Conservation (phyloP, 2,113 vertebrate genomes). For the Pangasianodon hypophthalmus region DNA sequence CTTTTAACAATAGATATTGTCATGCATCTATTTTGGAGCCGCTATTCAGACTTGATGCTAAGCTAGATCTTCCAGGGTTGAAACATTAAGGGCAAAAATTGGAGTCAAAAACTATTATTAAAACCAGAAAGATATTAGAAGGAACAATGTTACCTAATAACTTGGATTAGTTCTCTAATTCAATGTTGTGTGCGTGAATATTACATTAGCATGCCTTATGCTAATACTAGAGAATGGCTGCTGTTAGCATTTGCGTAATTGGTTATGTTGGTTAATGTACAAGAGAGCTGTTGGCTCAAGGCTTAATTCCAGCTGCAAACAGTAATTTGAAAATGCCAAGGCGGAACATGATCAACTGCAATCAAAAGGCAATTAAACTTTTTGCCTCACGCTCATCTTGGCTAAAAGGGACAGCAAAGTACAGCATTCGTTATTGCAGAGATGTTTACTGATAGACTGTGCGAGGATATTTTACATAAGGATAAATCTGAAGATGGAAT, state of each 20-base stretch:
- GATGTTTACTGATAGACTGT: background rate
- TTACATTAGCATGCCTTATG: background rate
- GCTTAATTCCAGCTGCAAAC: constrained; percentile 40
- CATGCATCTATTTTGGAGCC: background rate
- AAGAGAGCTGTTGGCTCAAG: constrained; percentile 33
- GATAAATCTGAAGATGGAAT: background rate
- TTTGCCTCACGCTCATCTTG: constrained; percentile 29
- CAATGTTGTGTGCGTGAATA: constrained; percentile 36
- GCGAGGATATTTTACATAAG: background rate
- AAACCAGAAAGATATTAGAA: constrained; percentile 1
- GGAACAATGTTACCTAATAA: constrained; percentile 30
- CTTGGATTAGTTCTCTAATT: constrained; percentile 37
- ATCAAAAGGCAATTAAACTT: constrained; percentile 48
- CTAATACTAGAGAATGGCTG: constrained; percentile 25
- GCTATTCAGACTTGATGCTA: constrained; percentile 25
- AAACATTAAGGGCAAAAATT: background rate
- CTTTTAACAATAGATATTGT: background rate
- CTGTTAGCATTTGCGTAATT: constrained; percentile 44
- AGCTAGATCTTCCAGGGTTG: background rate
- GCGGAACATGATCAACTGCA: constrained; percentile 46
- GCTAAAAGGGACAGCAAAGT: constrained; percentile 25
- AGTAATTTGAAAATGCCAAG: constrained; percentile 45
- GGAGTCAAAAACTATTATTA: background rate
- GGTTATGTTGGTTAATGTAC: constrained; percentile 33
- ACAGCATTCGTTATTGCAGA: background rate